Base-by-base conservation (phyloP, 2,113 vertebrate genomes). In the Himantopus leucocephalus region DNA sequence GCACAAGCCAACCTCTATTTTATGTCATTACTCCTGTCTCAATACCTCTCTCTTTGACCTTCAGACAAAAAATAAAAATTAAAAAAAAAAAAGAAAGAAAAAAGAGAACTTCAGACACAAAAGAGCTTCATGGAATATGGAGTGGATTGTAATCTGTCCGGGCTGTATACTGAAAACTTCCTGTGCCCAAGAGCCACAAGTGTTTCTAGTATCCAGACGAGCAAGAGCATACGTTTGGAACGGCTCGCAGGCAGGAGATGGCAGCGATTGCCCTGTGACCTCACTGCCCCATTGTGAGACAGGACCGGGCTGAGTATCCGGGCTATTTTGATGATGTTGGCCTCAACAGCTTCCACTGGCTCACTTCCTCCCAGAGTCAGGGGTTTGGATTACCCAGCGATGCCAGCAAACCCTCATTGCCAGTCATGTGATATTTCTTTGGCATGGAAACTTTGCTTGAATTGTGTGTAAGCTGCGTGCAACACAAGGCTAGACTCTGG, bases 321-420 rank as follows among this genome's bases (percentile, higher is more conserved):
- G 39, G 70, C 73, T 96, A 88, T 95, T 96, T 88, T 56, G 66
- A 87, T 29, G 77, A 8, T 47, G 43, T 64, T 94, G 95, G 85
- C 88, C 22, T 73, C 88, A 77, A 32, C 66, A 82, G 43, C 84
- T 81, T 92, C 93, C 80, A 60, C 52, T 75, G 91, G 83, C 77
- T 97, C 48, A 87, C 70, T 95, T 95, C 91, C 94, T 95, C 66
- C 64, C 53, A 5, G 23, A 56, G 70, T 15, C 84, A 30, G 84
- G 77, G 93, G 52, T 56, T 95, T 95, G 74, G 77, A 45, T 95
- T 96, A 91, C 77, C 77, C 80, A 72, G 91, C 76, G 55, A 12
- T 84, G 87, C 89, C 84, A 75, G 56, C 59, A 85, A 77, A 52
- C 41, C 59, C 55, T 92, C 32, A 5, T 12, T 74, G 86, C 91